Base-by-base conservation (phyloP, 2,888 invertebrate species). In the Ochropleura plecta region DNA sequence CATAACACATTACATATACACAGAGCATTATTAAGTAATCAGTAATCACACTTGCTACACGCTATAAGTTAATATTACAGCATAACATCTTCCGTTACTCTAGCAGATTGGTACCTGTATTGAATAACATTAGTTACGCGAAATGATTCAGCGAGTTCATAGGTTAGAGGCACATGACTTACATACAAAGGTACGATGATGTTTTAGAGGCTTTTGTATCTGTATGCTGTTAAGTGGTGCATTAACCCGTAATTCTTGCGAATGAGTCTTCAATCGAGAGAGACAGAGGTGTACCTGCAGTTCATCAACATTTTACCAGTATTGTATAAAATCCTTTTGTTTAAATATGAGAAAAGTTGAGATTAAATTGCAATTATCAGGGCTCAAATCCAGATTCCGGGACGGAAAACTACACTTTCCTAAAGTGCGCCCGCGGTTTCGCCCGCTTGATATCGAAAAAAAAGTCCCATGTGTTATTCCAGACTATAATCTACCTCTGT, bases 101-200 rank as follows among this genome's bases (percentile, higher is more conserved):
- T 30, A 48, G 40, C 5, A 5, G 14, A 74, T 81, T 77, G 69
- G 84, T 72, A 72, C 40, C 18, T n/a, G 60, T 63, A 78, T 82
- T 82, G 59, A 82, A 82, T 82, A 82, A 77, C 66, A 72, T 53
- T 81, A 81, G 71, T 73, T 72, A 82, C 48, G 63, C 20, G 53
- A 57, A 77, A 67, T 82, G 85, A 85, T 44, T 82, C 85, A 73
- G 76, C 71, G 44, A 3, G 72, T 57, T 60, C 72, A 73, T 9
- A 77, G 85, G 66, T 84, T 48, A 16, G 18, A 64, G 46, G 71
- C n/a, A 46, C 59, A 46, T 69, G 62, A 59, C 53, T 30, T 40
- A 14, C 42, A n/a, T 8, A 72, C 72, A 72, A 62, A 70, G 59
- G 40, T n/a, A 30, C 9, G n/a, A 12, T 62, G 44, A 70, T 49